phyloP scores from a whole-genome alignment of 1,140 invertebrate genomes.

The Drosophila eugracilis region DNA sequence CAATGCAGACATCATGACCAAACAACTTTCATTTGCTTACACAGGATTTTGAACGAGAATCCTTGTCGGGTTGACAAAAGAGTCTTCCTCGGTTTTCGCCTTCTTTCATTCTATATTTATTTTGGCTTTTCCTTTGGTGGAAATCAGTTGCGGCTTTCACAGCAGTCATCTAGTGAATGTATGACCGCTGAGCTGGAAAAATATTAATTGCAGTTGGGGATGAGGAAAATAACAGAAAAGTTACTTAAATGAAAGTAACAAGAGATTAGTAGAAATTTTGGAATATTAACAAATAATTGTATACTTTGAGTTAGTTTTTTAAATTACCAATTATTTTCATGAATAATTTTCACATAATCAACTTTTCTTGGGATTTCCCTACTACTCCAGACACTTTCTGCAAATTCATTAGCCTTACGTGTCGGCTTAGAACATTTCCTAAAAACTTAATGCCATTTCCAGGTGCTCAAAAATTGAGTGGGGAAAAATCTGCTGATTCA shows the following conservation, averaged over 20 bases:
- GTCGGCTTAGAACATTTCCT: conserved; percentile 1
- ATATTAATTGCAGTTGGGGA: conserved; percentile 2
- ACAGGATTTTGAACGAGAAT: conserved; percentile 33
- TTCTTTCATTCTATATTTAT: conserved; percentile 17
- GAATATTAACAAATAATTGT: no score
- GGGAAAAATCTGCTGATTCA: conserved; percentile 15
- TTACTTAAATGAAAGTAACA: not conserved
- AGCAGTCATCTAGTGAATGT: conserved; percentile 5
- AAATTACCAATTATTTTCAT: no score
- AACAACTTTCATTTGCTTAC: conserved; percentile 54
- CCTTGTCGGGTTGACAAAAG: conserved; percentile 30
- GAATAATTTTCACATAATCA: no score
- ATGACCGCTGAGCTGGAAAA: not conserved
- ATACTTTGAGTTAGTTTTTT: no score
- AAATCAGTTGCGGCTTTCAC: conserved; percentile 18
- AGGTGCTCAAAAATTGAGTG: not conserved
- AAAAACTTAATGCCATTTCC: conserved; percentile 7
- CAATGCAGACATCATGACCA: conserved; percentile 56
- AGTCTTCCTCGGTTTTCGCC: conserved; percentile 20
- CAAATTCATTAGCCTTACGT: conserved; percentile 13
- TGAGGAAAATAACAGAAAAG: not conserved
- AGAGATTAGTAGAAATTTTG: not conserved
- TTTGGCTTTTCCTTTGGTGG: conserved; percentile 10
- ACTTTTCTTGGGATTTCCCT: not conserved
- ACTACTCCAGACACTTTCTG: not conserved